phyloP scores from a whole-genome alignment of 2,113 vertebrate genomes.

The Apodemus speciosus region DNA sequence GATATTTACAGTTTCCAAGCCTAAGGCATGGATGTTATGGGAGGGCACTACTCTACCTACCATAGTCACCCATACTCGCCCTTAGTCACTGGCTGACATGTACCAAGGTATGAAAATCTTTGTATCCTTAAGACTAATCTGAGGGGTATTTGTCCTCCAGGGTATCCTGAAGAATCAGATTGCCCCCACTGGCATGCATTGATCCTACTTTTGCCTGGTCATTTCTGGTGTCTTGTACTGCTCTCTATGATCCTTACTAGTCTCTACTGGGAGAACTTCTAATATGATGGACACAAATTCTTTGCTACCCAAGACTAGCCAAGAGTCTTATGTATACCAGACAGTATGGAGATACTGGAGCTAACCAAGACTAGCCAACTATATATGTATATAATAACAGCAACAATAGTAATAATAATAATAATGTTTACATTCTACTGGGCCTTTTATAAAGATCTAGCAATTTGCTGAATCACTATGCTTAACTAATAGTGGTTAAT shows the following conservation, averaged over 20 bases:
- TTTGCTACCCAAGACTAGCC: neutral
- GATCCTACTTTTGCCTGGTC: neutral
- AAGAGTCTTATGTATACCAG: neutral
- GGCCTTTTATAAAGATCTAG: neutral
- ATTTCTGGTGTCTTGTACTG: neutral
- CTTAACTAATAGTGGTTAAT: neutral
- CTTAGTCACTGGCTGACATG: neutral
- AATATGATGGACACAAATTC: constrained; percentile 10
- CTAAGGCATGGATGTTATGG: neutral
- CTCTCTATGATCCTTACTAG: neutral
- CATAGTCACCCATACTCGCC: neutral
- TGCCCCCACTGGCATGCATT: neutral
- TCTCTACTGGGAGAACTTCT: neutral
- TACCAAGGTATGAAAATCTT: neutral
- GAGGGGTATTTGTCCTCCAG: neutral
- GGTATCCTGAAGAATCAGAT: neutral
- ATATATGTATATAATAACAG: neutral
- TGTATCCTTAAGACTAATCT: neutral
- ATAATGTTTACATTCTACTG: neutral
- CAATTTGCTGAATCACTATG: neutral
- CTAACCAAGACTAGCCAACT: neutral
- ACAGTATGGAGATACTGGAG: neutral
- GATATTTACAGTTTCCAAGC: neutral
- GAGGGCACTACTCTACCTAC: neutral
- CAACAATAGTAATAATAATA: neutral